A percentile compares a stretch with the other conserved stretches of the same genome.
Evolutionary conservation across 1,140 invertebrate species (phyloP).

Genomic region (Andrena cerasifolii): DNA sequence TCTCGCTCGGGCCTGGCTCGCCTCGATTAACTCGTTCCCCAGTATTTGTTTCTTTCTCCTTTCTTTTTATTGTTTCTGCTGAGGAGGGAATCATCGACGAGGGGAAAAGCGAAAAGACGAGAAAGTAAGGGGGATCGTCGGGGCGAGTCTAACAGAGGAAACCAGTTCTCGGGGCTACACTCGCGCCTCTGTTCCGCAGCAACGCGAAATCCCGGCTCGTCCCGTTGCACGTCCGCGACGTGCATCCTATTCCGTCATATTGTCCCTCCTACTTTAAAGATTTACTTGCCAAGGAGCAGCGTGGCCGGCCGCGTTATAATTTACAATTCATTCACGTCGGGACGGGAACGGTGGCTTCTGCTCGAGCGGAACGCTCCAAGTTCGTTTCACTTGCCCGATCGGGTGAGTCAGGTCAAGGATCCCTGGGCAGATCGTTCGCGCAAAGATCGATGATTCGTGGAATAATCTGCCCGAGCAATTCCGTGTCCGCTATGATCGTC

Average conservation of each 20-base stretch:
- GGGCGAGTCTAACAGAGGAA: conserved; percentile 59
- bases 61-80: neutral
- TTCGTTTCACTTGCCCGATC: conserved; percentile 28
- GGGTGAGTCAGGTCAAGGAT: conserved; percentile 54
- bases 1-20: neutral
- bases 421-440: conserved; percentile 15
- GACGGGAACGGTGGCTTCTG: conserved; percentile 41
- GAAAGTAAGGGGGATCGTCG: conserved; percentile 39
- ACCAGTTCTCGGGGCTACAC: conserved; percentile 72
- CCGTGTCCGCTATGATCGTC: no score
- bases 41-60: neutral
- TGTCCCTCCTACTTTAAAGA: conserved; percentile 22
- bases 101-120: conserved; percentile 58
- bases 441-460: conserved; percentile 16
- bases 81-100: conserved; percentile 18
- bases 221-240: conserved; percentile 9
- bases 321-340: conserved; percentile 62
- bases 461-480: neutral
- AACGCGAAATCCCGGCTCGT: conserved; percentile 42
- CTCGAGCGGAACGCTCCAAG: conserved; percentile 11
- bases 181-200: conserved; percentile 43
- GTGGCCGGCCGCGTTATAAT: conserved; percentile 45
- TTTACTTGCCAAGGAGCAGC: conserved; percentile 1
- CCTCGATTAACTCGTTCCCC: conserved; percentile 15
- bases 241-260: conserved; percentile 53